Evolutionary conservation across 2,797 vertebrate genomes (phyloP), one percentile per base, ranked within the genome.

Genomic region (Falco biarmicus): DNA sequence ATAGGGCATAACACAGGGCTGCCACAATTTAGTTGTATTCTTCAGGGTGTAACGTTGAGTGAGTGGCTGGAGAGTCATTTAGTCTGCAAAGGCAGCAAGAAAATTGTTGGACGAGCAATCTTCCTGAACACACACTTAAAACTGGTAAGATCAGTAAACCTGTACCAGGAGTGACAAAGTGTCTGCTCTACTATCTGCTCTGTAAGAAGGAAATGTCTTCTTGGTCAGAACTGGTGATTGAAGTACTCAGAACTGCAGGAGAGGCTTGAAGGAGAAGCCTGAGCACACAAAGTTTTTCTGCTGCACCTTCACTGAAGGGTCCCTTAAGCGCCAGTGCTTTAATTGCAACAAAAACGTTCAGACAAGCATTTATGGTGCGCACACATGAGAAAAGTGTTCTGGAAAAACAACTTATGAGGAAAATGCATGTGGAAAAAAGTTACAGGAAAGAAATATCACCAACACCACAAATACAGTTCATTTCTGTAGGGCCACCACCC

Each of bases 341-440:
- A 83, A 29, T 34, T 84, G 20, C 31, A 74, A 51, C 24, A 65
- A 24, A n/a, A 37, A 3, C 11, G 0, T 63, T 66, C 31, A 77
- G 61, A 54, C 12, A 48, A 48, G 9, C 8, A 34, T 43, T 68
- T 25, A 4, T 14, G 4, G 6, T 34, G 24, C 26, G 51, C 4
- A 20, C 1, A 20, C 0, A 0, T 15, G 29, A 63, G 24, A 37
- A 64, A 28, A 75, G 7, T 7, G 1, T 51, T 39, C 34, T 56
- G 28, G 26, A 54, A 41, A 61, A 63, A 31, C 10, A 57, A 24
- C 5, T 8, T n/a, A 15, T 1, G 5, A 54, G 22, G 28, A 69
- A 11, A 4, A 26, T 3, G 0, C 14, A 15, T 0, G 9, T 4
- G 3, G 15, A 24, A 66, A 69, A 69, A 76, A 47, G 2, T 29